Conservation (phyloP, 1,140 invertebrate species). For the Pseudomyrmex concolor region DNA sequence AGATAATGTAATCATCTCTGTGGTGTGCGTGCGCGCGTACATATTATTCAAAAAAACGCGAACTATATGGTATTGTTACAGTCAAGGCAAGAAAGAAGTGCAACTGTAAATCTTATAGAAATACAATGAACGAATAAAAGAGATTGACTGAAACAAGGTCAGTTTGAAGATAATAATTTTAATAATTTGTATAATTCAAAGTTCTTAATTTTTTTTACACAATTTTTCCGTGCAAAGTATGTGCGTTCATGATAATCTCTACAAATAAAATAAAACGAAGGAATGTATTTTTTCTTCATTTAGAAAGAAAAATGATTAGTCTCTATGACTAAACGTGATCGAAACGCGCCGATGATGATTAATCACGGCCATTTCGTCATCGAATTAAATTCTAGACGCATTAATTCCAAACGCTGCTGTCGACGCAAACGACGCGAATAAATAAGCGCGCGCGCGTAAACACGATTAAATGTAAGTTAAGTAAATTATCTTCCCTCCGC, state of each 20-base stretch:
- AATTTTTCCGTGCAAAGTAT: neutral
- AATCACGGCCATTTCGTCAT: conserved; percentile 48
- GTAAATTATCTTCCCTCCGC: conserved; percentile 54
- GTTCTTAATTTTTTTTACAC: too few relatives aligned
- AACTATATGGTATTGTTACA: neutral
- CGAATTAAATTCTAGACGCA: conserved; percentile 47
- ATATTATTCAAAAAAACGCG: neutral
- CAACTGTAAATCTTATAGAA: conserved; percentile 1
- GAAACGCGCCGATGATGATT: conserved; percentile 19
- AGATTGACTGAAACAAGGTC: neutral
- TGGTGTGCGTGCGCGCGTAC: neutral
- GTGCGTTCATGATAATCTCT: neutral
- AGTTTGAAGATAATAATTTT: too few relatives aligned
- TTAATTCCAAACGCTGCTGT: conserved; percentile 35
- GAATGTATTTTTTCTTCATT: conserved; percentile 7
- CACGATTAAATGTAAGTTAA: conserved; percentile 57
- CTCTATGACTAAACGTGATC: conserved; percentile 27
- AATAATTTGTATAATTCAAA: too few relatives aligned
- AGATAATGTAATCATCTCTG: conserved; percentile 42
- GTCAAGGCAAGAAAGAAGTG: neutral
- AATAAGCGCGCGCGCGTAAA: conserved; percentile 50
- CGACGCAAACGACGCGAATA: conserved; percentile 56
- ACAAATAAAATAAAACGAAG: neutral
- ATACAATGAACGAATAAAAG: neutral
- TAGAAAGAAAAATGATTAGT: conserved; percentile 21